Evolutionary conservation across 2,113 vertebrate genomes (phyloP).

Genomic region (Andinoacara biseriatus): DNA sequence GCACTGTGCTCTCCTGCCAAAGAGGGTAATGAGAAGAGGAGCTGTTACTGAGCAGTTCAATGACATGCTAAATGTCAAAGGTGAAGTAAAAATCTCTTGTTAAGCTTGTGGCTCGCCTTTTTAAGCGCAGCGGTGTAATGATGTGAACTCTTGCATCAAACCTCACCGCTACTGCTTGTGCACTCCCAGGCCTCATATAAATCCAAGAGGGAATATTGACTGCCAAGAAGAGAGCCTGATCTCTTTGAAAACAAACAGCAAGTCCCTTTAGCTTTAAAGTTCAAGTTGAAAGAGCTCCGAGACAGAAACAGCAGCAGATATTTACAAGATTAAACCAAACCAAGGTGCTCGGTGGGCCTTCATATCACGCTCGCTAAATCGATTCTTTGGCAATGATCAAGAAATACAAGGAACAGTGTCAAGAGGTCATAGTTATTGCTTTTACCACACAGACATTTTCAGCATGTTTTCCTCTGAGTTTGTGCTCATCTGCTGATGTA

Average conservation of each 20-base stretch:
- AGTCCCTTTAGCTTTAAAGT: slow-evolving; percentile 26
- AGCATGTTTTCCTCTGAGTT: background rate
- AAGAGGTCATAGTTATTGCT: background rate
- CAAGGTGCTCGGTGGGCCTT: background rate
- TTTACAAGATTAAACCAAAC: slow-evolving; percentile 2
- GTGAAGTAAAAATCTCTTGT: slow-evolving; percentile 69
- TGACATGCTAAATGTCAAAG: slow-evolving; percentile 72
- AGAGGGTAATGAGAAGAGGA: slow-evolving; percentile 71
- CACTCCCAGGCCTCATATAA: slow-evolving; percentile 14
- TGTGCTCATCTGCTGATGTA: background rate
- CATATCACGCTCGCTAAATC: background rate
- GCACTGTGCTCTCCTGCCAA: slow-evolving; percentile 57
- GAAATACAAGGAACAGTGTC: background rate
- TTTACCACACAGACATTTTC: background rate
- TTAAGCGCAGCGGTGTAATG: slow-evolving; percentile 47
- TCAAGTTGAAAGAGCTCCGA: slow-evolving; percentile 27
- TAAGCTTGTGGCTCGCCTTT: slow-evolving; percentile 53
- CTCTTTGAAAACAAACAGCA: slow-evolving; percentile 40
- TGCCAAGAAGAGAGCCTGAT: background rate
- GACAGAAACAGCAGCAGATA: background rate
- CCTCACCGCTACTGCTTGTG: slow-evolving; percentile 16
- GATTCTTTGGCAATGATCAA: background rate
- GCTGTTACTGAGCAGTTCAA: slow-evolving; percentile 54
- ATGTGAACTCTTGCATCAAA: slow-evolving; percentile 50
- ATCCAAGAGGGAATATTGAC: slow-evolving; percentile 35